Evolutionary conservation across 2,888 invertebrate genomes (phyloP).

Genomic region (Luperina testacea): DNA sequence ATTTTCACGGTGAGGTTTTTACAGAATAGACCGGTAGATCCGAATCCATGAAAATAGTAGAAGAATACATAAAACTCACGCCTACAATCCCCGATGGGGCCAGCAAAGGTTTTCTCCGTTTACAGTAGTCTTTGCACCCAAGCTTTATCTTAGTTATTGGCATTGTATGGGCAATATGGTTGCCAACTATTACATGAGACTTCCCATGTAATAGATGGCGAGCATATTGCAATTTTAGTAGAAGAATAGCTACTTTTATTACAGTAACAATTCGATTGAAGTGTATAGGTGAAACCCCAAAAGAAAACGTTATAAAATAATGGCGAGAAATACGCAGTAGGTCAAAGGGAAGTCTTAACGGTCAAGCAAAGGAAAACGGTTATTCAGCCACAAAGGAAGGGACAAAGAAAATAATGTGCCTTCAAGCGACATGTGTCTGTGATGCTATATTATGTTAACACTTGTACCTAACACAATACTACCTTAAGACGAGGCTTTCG

Average conservation of each 20-base stretch:
- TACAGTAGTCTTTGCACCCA: no score
- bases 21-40: background rate
- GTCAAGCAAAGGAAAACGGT: conserved; percentile 8
- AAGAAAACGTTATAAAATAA: background rate
- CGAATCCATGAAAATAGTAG: background rate
- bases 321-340: background rate
- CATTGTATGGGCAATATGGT: no score
- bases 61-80: background rate
- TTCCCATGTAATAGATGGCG: no score
- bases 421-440: background rate
- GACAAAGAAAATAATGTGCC: conserved; percentile 25
- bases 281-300: background rate
- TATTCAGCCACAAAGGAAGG: conserved; percentile 7
- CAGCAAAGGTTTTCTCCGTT: background rate
- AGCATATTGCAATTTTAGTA: background rate
- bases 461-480: background rate
- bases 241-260: background rate
- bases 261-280: background rate
- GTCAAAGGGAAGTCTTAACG: conserved; percentile 15
- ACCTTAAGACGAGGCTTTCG: background rate
- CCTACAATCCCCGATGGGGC: background rate
- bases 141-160: background rate
- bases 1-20: background rate
- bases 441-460: background rate
- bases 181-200: no score